Conservation (phyloP, 2,113 vertebrate species). For the Chloroceryle aenea region DNA sequence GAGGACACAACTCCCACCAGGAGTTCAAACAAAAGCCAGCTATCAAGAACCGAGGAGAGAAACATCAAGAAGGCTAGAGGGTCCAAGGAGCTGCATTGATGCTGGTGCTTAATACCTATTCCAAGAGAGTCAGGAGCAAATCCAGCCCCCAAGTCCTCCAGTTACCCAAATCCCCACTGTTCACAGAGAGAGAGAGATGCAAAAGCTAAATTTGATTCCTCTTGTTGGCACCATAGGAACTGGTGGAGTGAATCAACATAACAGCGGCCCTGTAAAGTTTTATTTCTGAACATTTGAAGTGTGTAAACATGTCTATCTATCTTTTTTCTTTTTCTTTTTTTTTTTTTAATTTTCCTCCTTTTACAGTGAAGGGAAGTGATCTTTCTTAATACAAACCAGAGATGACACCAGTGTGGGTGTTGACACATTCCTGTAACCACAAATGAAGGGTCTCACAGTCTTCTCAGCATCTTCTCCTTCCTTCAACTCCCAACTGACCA, state of each 20-base stretch:
- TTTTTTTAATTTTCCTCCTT: not conserved
- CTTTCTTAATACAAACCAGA: not conserved
- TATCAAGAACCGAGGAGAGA: not conserved
- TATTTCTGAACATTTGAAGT: slow-evolving; percentile 25
- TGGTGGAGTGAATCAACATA: not conserved
- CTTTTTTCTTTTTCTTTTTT: not conserved
- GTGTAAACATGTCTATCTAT: slow-evolving; percentile 11
- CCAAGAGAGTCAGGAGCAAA: not conserved
- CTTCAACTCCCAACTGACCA: not conserved
- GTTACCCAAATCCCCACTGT: not conserved
- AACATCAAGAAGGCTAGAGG: not conserved
- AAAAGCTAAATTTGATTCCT: not conserved
- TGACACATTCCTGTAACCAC: not conserved
- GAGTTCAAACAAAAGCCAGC: not conserved
- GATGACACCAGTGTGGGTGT: not conserved
- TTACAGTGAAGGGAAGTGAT: not conserved
- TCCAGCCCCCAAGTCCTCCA: not conserved
- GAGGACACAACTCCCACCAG: not conserved
- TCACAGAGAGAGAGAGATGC: not conserved
- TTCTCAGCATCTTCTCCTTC: not conserved
- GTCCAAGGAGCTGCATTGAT: not conserved
- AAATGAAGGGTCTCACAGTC: not conserved
- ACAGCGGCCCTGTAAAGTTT: not conserved
- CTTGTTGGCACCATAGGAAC: not conserved
- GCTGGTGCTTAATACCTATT: not conserved